Conservation (phyloP, 2,797 vertebrate species). For the Echiichthys vipera region DNA sequence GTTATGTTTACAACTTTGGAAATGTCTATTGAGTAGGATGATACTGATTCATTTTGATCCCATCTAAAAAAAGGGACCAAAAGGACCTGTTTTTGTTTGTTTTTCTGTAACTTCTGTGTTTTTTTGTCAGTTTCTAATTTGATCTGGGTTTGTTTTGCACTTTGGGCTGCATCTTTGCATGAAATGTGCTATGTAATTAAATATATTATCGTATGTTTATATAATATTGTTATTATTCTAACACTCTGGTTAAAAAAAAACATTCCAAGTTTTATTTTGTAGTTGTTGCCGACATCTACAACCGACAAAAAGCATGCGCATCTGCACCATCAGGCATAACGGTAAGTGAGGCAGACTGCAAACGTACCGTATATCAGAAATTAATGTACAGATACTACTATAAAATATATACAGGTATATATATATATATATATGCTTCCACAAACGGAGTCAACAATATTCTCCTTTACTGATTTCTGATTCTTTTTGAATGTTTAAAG, state of each 20-base stretch:
- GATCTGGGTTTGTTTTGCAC: too few species aligned
- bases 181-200: too few species aligned
- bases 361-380: neutral
- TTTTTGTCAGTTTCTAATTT: too few species aligned
- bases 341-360: slow-evolving; percentile 3
- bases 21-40: too few species aligned
- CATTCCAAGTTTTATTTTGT: neutral
- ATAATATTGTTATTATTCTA: neutral
- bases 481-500: neutral
- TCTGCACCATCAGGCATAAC: neutral
- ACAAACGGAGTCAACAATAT: neutral
- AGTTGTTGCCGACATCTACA: neutral
- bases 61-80: too few species aligned
- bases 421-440: neutral
- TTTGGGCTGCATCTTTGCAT: too few species aligned
- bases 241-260: neutral
- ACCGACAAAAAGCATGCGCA: neutral
- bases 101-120: too few species aligned
- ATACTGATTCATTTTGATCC: too few species aligned
- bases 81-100: too few species aligned
- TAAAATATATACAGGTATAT: too few species aligned
- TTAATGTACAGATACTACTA: neutral
- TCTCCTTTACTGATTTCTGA: neutral
- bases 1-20: too few species aligned
- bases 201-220: neutral